Evolutionary conservation across 2,888 invertebrate genomes (phyloP).

Genomic region (Eledona agricola): DNA sequence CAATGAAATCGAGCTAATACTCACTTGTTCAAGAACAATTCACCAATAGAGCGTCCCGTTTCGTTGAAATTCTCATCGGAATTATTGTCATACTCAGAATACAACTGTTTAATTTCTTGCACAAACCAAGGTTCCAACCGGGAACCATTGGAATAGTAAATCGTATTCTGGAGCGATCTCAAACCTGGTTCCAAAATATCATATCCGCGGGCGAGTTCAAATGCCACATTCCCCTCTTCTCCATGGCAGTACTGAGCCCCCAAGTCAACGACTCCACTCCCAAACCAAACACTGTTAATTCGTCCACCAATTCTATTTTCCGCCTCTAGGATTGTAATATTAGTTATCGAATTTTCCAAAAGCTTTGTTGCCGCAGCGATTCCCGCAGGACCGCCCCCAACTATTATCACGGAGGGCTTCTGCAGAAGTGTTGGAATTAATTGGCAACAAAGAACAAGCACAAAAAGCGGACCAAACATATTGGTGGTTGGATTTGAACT

Average conservation of each 20-base stretch:
- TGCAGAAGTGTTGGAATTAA: background rate
- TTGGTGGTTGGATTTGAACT: too few species aligned
- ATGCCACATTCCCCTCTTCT: constrained; percentile 46
- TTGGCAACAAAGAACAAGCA: constrained; percentile 2
- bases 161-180: constrained; percentile 1
- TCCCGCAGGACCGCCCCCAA: constrained; percentile 68
- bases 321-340: constrained; percentile 61
- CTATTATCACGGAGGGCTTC: constrained; percentile 58
- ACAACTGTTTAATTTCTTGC: constrained; percentile 1
- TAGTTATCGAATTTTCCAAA: constrained; percentile 60
- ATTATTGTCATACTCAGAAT: background rate
- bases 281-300: constrained; percentile 43
- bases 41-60: constrained; percentile 11
- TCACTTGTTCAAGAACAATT: constrained; percentile 5
- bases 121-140: constrained; percentile 10
- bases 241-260: constrained; percentile 52
- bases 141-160: constrained; percentile 11
- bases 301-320: constrained; percentile 49
- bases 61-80: background rate
- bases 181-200: constrained; percentile 6
- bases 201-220: constrained; percentile 34
- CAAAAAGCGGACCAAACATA: constrained; percentile 16
- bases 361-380: constrained; percentile 66
- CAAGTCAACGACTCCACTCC: constrained; percentile 44
- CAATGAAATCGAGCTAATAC: background rate